phyloP scores from a whole-genome alignment of 2,888 invertebrate species.

The Lithophane leautieri region DNA sequence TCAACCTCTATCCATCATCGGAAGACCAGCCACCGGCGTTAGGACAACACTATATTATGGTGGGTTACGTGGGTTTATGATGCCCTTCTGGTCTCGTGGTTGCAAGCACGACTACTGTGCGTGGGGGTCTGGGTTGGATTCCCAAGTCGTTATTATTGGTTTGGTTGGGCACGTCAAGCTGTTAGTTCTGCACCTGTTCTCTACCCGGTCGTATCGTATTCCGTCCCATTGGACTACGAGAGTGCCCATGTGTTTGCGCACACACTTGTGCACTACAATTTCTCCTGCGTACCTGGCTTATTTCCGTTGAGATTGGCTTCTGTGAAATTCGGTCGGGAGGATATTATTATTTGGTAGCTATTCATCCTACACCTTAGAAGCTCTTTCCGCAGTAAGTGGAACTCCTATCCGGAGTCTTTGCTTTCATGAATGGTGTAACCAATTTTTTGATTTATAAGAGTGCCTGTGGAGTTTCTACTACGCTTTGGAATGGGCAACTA shows the following conservation, averaged over 20 bases:
- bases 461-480: no score
- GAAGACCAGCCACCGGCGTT: neutral
- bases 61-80: no score
- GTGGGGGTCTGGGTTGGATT: no score
- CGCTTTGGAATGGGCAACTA: no score
- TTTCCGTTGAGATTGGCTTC: neutral
- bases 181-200: neutral
- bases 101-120: no score
- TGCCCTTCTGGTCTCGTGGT: no score
- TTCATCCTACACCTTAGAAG: neutral
- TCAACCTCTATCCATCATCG: neutral
- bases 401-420: neutral
- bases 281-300: neutral
- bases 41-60: neutral
- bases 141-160: neutral
- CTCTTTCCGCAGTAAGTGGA: neutral
- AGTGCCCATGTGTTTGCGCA: neutral
- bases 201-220: neutral
- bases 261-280: neutral
- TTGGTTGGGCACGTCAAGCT: neutral
- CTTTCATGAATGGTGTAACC: no score
- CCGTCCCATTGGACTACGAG: neutral
- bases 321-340: neutral
- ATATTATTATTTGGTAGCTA: neutral
- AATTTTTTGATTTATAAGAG: no score